Percentiles rank a stretch among this genome's conserved stretches.
Evolutionary conservation across 2,113 vertebrate genomes (phyloP).

Genomic region (Tupaia chinensis): DNA sequence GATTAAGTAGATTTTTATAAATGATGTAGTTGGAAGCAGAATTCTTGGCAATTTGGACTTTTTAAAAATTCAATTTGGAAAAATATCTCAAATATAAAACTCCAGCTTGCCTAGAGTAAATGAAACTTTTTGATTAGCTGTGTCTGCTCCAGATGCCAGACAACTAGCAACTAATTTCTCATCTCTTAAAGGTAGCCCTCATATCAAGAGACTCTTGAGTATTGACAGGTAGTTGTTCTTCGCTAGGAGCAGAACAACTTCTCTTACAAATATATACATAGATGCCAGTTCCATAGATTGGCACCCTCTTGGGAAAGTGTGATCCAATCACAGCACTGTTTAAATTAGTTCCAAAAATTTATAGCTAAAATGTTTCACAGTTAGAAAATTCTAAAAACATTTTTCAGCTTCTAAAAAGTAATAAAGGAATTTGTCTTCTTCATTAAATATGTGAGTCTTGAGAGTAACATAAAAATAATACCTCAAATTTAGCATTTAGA

Average conservation of each 20-base stretch:
- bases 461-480: background rate
- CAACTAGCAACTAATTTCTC: background rate
- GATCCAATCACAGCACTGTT: background rate
- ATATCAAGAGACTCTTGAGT: background rate
- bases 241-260: background rate
- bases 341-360: background rate
- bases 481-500: background rate
- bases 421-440: background rate
- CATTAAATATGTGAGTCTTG: background rate
- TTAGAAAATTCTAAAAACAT: background rate
- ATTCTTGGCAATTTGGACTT: background rate
- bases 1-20: background rate
- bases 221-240: background rate
- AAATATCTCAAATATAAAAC: background rate
- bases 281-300: background rate
- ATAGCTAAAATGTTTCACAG: background rate
- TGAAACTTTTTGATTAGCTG: conserved; percentile 16
- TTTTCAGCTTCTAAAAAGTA: background rate
- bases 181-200: background rate
- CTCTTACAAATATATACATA: background rate
- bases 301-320: background rate
- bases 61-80: background rate
- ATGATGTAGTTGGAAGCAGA: background rate
- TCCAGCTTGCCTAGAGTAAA: background rate
- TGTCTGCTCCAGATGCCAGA: background rate